Percentiles rank a stretch among this genome's conserved stretches.
Conservation (phyloP, 2,113 vertebrate species). For the Poeciliopsis turrubarensis region DNA sequence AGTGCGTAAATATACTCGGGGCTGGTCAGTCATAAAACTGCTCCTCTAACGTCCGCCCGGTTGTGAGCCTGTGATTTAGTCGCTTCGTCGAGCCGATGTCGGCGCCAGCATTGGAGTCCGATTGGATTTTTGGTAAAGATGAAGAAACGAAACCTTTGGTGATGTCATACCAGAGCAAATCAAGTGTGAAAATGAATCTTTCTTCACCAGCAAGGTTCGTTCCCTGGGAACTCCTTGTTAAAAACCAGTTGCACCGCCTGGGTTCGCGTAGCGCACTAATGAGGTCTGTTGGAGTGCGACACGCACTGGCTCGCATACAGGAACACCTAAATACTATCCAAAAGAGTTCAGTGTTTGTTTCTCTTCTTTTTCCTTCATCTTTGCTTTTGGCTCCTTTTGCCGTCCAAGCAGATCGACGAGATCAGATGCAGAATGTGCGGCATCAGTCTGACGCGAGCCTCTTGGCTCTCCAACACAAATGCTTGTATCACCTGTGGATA, state of each 20-base stretch:
- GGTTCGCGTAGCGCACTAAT: not conserved
- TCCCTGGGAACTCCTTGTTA: conserved; percentile 12
- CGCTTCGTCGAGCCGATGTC: conserved; percentile 32
- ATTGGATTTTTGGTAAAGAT: conserved; percentile 21
- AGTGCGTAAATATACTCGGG: conserved; percentile 13
- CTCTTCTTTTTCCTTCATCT: not conserved
- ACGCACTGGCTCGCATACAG: not conserved
- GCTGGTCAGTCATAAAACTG: not conserved
- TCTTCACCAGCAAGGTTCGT: conserved; percentile 12
- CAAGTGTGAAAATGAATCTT: conserved; percentile 12
- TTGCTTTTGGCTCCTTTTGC: not conserved
- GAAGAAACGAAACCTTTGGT: conserved; percentile 57
- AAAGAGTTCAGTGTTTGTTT: not conserved
- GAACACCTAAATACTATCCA: conserved; percentile 4
- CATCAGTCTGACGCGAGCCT: conserved; percentile 35
- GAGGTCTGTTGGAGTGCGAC: not conserved
- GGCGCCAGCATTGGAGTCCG: not conserved
- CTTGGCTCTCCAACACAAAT: conserved; percentile 24
- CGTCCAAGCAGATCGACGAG: conserved; percentile 18
- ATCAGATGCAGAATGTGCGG: conserved; percentile 20
- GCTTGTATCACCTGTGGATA: conserved; percentile 7
- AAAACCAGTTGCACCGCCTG: not conserved
- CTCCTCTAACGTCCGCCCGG: conserved; percentile 2
- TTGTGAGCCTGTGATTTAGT: conserved; percentile 6
- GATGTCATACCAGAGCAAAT: conserved; percentile 21